Conservation (phyloP, 2,797 vertebrate species). For the Antrozous pallidus region DNA sequence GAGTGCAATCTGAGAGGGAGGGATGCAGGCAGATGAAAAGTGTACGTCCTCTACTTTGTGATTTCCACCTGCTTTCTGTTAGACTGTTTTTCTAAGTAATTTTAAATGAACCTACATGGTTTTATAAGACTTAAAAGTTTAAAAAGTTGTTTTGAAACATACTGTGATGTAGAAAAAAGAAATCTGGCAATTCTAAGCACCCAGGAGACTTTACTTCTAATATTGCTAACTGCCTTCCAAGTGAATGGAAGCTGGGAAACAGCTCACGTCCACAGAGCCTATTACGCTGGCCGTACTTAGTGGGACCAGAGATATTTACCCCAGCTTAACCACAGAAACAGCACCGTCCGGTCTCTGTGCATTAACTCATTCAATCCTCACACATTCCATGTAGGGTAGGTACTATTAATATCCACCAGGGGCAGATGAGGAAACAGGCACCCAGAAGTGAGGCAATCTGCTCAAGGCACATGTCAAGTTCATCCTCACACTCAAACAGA, state of each 20-base stretch:
- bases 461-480: neutral
- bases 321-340: neutral
- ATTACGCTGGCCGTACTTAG: neutral
- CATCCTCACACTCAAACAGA: neutral
- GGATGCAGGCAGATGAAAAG: neutral
- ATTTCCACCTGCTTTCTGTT: neutral
- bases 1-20: neutral
- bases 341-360: neutral
- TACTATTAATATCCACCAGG: neutral
- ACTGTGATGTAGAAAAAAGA: neutral
- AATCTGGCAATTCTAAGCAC: neutral
- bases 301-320: neutral
- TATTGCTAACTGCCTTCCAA: neutral
- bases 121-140: neutral
- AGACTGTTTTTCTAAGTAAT: neutral
- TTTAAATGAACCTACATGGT: neutral
- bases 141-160: neutral
- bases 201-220: neutral
- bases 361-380: neutral
- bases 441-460: neutral
- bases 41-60: neutral
- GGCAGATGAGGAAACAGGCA: neutral
- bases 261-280: neutral
- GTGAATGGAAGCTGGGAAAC: neutral
- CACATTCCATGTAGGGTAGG: neutral